A percentile compares a stretch with the other conserved stretches of the same genome.
These are phyloP conservation scores for Aproaerema taeniolella DNA, from an alignment of 2,888 invertebrate genomes.

Conservation along the genomic window DNA sequence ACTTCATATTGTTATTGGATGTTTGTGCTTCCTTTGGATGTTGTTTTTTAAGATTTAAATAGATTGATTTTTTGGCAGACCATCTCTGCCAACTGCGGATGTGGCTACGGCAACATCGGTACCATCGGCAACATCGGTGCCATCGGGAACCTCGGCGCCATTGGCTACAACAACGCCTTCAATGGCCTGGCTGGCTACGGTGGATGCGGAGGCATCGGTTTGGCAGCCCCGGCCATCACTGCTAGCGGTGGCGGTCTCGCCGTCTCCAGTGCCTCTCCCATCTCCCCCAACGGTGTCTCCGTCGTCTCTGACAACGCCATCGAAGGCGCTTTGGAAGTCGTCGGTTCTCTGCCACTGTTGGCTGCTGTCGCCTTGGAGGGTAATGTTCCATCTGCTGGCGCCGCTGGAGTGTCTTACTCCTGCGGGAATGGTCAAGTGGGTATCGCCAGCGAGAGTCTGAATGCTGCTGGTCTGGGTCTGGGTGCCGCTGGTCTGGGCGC, in stretches of 20 bases:
- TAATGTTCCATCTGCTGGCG: conserved; percentile 25
- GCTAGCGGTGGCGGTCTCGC: conserved; percentile 24
- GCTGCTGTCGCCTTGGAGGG: conserved; percentile 29
- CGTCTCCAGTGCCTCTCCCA: conserved; percentile 26
- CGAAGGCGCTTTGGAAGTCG: conserved; percentile 28
- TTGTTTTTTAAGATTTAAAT: too few species aligned
- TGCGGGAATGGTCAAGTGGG: conserved; percentile 26
- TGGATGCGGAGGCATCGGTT: conserved; percentile 14
- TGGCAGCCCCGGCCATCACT: conserved; percentile 12
- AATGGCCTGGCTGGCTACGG: conserved; percentile 1
- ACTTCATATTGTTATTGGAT: too few species aligned
- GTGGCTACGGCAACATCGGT: conserved; percentile 12
- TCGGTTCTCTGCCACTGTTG: conserved; percentile 30
- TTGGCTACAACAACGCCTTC: not conserved
- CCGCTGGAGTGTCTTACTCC: conserved; percentile 29
- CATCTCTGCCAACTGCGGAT: conserved; percentile 23
- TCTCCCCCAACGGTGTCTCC: conserved; percentile 26
- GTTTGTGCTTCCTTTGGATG: too few species aligned
- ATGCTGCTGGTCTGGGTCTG: conserved; percentile 4
- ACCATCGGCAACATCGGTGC: conserved; percentile 7
- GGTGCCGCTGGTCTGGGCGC: not conserved
- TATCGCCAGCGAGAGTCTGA: conserved; percentile 10
- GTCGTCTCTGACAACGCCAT: conserved; percentile 33
- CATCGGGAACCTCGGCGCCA: not conserved
- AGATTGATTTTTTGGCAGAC: too few species aligned